These are phyloP conservation scores for Xylocampa areola DNA, from an alignment of 2,888 invertebrate genomes.

Conservation along the genomic window DNA sequence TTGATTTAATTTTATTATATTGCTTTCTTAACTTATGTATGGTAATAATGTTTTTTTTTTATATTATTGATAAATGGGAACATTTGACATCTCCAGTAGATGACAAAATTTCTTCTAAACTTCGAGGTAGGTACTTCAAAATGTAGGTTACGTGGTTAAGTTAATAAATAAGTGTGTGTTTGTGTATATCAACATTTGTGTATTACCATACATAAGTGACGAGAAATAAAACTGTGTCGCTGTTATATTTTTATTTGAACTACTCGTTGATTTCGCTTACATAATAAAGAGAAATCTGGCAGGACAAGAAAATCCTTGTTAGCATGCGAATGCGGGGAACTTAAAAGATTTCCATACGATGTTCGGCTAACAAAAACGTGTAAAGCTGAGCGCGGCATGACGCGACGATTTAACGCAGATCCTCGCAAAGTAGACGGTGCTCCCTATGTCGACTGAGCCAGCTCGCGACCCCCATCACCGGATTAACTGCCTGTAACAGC, in stretches of 20 bases:
- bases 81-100: no score
- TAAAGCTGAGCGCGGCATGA: conserved; percentile 68
- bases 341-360: conserved; percentile 56
- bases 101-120: no score
- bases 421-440: conserved; percentile 72
- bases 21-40: not conserved
- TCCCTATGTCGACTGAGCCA: conserved; percentile 76
- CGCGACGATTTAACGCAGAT: conserved; percentile 73
- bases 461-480: conserved; percentile 82
- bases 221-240: no score
- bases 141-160: no score
- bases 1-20: conserved; percentile 19
- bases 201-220: no score
- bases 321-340: conserved; percentile 56
- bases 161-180: no score
- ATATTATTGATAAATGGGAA: no score
- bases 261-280: not conserved
- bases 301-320: conserved; percentile 52
- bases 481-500: conserved; percentile 87
- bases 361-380: conserved; percentile 55
- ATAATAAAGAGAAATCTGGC: conserved; percentile 31
- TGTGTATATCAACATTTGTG: no score
- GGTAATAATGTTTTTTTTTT: not conserved
- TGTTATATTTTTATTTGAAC: no score
- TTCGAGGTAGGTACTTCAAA: no score